Evolutionary conservation across 2,113 vertebrate species (phyloP).

Genomic region (Speoplatyrhinus poulsoni): DNA sequence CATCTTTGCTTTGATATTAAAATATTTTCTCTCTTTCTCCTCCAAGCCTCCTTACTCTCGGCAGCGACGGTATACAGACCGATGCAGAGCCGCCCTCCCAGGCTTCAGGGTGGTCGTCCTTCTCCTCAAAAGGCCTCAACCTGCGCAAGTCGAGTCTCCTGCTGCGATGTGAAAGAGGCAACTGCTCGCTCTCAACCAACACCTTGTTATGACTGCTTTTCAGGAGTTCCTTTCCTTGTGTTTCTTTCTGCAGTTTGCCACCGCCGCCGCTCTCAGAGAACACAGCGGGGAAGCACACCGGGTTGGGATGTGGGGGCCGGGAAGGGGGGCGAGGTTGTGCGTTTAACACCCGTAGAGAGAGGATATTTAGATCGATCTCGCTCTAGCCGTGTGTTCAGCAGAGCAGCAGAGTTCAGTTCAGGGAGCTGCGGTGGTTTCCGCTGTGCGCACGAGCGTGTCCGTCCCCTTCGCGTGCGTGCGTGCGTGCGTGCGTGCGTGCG

Average conservation of each 20-base stretch:
- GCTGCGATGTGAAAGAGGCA: conserved; percentile 56
- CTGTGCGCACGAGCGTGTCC: conserved; percentile 20
- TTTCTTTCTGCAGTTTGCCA: not conserved
- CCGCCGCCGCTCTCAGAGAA: conserved; percentile 35
- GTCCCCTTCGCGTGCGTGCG: not conserved
- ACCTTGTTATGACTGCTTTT: conserved; percentile 59
- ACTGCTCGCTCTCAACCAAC: conserved; percentile 52
- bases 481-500: conserved; percentile 32
- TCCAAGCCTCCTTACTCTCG: conserved; percentile 3
- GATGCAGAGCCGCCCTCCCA: conserved; percentile 14
- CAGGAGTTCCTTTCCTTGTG: conserved; percentile 18
- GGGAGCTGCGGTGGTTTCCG: conserved; percentile 68
- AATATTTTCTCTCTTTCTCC: conserved; percentile 11
- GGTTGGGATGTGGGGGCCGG: conserved; percentile 14
- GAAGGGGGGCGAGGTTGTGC: conserved; percentile 12
- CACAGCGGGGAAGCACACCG: conserved; percentile 7
- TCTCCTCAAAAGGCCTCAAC: conserved; percentile 32
- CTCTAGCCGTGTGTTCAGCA: conserved; percentile 3
- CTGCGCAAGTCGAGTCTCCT: conserved; percentile 25
- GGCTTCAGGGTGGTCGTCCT: conserved; percentile 33
- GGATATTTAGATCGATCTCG: conserved; percentile 36
- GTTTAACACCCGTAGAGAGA: conserved; percentile 44
- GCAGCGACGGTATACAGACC: not conserved
- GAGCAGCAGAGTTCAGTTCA: conserved; percentile 51
- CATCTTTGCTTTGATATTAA: conserved; percentile 8